Evolutionary conservation across 2,113 vertebrate genomes (phyloP).

Genomic region (Mellivora capensis): DNA sequence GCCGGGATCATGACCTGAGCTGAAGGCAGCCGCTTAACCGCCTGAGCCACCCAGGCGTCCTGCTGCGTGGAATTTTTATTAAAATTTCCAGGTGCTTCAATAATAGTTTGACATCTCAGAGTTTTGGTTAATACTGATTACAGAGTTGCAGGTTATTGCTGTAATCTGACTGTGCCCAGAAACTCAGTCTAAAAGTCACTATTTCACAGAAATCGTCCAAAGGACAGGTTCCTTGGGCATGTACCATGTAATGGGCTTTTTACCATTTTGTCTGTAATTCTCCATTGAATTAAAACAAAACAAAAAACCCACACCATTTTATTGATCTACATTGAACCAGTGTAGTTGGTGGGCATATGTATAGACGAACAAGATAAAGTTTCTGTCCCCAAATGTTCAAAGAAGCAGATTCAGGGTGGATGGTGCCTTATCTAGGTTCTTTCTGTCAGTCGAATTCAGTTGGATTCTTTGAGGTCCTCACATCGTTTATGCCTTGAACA

Average conservation of each 20-base stretch:
- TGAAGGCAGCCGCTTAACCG: too few relatives aligned
- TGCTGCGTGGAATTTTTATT: not conserved
- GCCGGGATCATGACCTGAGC: too few relatives aligned
- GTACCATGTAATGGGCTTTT: not conserved
- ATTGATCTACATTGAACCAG: not conserved
- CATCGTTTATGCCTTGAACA: not conserved
- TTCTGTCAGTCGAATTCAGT: not conserved
- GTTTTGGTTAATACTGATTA: not conserved
- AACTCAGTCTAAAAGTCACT: not conserved
- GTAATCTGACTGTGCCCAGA: not conserved
- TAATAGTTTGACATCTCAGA: not conserved
- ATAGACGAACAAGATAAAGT: not conserved
- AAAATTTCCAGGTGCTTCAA: not conserved
- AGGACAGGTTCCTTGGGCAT: not conserved
- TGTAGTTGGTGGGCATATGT: not conserved
- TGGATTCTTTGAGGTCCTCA: not conserved
- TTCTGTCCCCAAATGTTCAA: not conserved
- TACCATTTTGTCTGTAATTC: not conserved
- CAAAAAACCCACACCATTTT: not conserved
- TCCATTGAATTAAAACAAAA: not conserved
- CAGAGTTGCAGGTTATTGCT: not conserved
- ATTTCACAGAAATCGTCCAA: not conserved
- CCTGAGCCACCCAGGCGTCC: too few relatives aligned
- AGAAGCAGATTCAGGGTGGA: not conserved
- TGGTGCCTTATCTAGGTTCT: not conserved